Conservation (phyloP, 2,113 vertebrate species). For the Madoqua kirkii region DNA sequence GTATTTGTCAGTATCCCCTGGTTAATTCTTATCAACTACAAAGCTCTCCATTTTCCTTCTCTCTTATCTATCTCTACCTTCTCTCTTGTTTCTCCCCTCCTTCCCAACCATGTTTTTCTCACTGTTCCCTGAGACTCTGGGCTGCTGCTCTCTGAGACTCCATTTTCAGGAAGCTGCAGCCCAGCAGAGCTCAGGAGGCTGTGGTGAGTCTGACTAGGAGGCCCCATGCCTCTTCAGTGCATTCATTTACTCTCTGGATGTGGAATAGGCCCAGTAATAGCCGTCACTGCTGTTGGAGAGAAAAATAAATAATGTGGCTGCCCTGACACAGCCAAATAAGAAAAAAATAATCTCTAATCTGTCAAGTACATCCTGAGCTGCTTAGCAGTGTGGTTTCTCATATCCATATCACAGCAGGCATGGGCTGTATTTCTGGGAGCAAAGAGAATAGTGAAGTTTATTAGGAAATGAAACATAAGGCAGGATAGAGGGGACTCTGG, state of each 20-base stretch:
- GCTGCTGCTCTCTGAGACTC: background rate
- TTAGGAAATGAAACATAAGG: background rate
- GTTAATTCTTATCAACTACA: background rate
- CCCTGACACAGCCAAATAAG: constrained; percentile 11
- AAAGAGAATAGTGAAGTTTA: background rate
- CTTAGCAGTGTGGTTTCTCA: background rate
- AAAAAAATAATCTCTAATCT: constrained; percentile 24
- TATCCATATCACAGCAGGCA: background rate
- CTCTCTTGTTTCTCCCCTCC: background rate
- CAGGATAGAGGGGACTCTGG: background rate
- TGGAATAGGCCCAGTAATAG: background rate
- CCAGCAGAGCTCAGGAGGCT: background rate
- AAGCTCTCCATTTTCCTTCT: background rate
- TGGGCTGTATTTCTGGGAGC: background rate
- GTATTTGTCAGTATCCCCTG: background rate
- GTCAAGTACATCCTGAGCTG: background rate
- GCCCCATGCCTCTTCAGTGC: background rate
- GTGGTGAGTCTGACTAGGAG: background rate
- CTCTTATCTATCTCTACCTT: background rate
- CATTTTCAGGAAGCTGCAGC: background rate
- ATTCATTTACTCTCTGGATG: background rate
- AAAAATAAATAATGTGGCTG: background rate
- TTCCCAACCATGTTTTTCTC: background rate
- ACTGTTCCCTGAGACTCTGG: background rate
- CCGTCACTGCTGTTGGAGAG: constrained; percentile 12